Evolutionary conservation across 2,888 invertebrate species (phyloP).

Genomic region (Sarcophaga rosellei): DNA sequence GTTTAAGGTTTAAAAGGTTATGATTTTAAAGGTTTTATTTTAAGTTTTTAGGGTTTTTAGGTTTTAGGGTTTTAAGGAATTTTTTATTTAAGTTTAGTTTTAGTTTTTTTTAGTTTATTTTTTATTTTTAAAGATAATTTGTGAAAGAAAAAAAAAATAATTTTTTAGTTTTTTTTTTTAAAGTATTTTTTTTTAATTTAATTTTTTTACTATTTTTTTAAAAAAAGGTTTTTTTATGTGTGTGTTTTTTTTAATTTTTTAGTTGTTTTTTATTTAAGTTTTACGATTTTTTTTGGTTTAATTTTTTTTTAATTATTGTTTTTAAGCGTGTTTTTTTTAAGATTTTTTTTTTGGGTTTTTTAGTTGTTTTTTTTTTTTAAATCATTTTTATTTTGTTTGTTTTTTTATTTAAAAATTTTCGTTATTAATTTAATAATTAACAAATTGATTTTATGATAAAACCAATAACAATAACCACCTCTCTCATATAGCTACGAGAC

Average conservation of each 20-base stretch:
- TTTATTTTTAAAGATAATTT: conserved; percentile 9
- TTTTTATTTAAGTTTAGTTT: conserved; percentile 54
- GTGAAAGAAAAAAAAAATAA: conserved; percentile 56
- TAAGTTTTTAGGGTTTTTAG: background rate
- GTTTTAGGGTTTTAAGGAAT: background rate
- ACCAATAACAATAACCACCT: conserved; percentile 83
- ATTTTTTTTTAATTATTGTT: conserved; percentile 67
- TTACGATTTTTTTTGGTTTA: conserved; percentile 72
- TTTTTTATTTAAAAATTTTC: conserved; percentile 77
- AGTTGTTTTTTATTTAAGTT: conserved; percentile 78
- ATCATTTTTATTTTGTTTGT: too few relatives aligned
- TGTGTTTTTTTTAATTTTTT: conserved; percentile 68
- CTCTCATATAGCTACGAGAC: conserved; percentile 83
- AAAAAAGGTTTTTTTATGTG: conserved; percentile 70
- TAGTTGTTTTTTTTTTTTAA: background rate
- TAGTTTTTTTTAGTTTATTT: conserved; percentile 6
- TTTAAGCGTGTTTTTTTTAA: conserved; percentile 78
- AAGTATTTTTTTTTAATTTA: conserved; percentile 52
- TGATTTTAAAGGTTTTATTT: conserved; percentile 1
- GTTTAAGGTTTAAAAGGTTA: conserved; percentile 67
- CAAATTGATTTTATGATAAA: conserved; percentile 83
- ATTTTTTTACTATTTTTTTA: conserved; percentile 70
- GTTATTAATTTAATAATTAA: conserved; percentile 82
- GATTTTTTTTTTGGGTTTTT: conserved; percentile 73
- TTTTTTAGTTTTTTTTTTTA: too few relatives aligned